Conservation (phyloP, 2,888 invertebrate species). For the Trisateles emortualis region DNA sequence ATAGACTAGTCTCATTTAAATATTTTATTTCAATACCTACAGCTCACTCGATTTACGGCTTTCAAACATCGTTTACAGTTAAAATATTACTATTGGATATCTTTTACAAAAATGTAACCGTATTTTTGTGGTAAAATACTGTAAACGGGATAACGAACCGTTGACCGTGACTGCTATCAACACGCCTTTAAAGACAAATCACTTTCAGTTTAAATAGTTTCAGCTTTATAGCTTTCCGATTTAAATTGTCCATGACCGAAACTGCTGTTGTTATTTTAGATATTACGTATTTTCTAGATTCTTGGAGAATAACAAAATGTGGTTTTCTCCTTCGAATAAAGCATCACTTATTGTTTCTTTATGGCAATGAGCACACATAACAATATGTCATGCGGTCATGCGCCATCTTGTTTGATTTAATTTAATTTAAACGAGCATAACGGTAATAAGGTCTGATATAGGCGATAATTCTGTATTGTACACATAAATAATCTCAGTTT, state of each 20-base stretch:
- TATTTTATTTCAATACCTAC: slow-evolving; percentile 48
- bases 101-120: slow-evolving; percentile 16
- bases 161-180: slow-evolving; percentile 25
- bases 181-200: slow-evolving; percentile 14
- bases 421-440: background rate
- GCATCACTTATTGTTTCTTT: background rate
- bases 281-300: background rate
- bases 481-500: background rate
- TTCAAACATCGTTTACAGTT: slow-evolving; percentile 22
- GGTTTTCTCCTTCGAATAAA: background rate
- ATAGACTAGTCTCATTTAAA: slow-evolving; percentile 53
- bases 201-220: slow-evolving; percentile 13
- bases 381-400: background rate
- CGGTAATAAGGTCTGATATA: slow-evolving; percentile 16
- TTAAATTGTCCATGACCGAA: slow-evolving; percentile 5
- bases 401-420: background rate
- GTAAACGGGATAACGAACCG: slow-evolving; percentile 14
- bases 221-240: slow-evolving; percentile 9
- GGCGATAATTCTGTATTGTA: slow-evolving; percentile 6
- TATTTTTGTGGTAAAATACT: slow-evolving; percentile 21
- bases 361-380: background rate
- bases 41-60: slow-evolving; percentile 24
- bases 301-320: slow-evolving; percentile 1
- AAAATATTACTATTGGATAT: slow-evolving; percentile 23
- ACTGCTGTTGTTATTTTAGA: slow-evolving; percentile 2